phyloP scores from a whole-genome alignment of 37 sponge, comb jelly and placozoan genomes.

The Hexactinellida sp. region DNA sequence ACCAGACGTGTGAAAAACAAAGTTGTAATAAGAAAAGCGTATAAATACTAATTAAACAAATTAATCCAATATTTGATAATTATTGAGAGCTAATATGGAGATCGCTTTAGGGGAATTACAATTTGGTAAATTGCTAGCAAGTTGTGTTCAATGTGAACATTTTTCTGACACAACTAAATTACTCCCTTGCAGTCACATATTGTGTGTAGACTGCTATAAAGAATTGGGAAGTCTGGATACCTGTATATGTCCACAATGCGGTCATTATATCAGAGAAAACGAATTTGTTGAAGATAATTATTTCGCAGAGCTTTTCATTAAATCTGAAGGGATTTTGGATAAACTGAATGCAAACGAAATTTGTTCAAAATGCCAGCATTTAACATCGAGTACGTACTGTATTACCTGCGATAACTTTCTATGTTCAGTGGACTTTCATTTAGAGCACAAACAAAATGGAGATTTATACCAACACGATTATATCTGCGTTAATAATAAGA shows the following conservation, averaged over 20 bases:
- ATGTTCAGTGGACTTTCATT: conserved; percentile 3
- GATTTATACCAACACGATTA: background rate
- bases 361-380: background rate
- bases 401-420: background rate
- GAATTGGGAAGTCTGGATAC: background rate
- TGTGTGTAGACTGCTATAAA: background rate
- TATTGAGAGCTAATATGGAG: no score
- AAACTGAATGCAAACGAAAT: background rate
- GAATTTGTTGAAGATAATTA: background rate
- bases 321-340: background rate
- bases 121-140: background rate
- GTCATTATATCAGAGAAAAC: background rate
- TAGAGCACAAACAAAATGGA: background rate
- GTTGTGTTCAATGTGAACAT: background rate
- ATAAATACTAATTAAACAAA: no score
- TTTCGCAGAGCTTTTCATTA: background rate
- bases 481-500: background rate
- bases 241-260: background rate
- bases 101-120: background rate
- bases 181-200: background rate
- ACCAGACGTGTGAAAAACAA: background rate
- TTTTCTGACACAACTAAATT: background rate
- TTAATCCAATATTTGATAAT: no score
- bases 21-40: no score
- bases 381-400: background rate